Evolutionary conservation across 2,888 invertebrate species (phyloP).

Genomic region (Leptarthrus brevirostris): DNA sequence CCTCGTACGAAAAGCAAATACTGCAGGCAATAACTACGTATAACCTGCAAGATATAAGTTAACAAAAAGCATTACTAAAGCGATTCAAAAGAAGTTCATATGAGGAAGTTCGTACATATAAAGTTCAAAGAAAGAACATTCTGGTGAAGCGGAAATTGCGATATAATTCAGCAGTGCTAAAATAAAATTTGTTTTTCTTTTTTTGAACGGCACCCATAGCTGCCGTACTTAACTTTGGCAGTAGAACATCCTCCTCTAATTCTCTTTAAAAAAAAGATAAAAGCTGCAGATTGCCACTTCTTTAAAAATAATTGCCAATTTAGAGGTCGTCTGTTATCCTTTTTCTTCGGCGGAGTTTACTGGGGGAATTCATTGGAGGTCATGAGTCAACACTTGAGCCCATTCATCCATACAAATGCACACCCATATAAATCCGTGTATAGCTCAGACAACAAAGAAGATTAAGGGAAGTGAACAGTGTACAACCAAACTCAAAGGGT

Average conservation of each 20-base stretch:
- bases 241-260: background rate
- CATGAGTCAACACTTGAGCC: conserved; percentile 43
- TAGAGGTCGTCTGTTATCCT: conserved; percentile 44
- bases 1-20: no score
- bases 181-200: conserved; percentile 36
- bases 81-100: no score
- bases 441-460: conserved; percentile 1
- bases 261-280: conserved; percentile 10
- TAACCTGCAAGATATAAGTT: no score
- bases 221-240: conserved; percentile 3
- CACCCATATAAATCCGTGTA: background rate
- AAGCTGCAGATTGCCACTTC: conserved; percentile 45
- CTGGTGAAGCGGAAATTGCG: conserved; percentile 7
- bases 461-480: conserved; percentile 36
- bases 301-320: conserved; percentile 49
- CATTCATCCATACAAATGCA: conserved; percentile 30
- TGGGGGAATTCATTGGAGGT: conserved; percentile 26
- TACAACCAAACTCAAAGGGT: conserved; percentile 26
- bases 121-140: background rate
- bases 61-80: no score
- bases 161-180: conserved; percentile 29
- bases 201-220: conserved; percentile 3
- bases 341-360: conserved; percentile 14
- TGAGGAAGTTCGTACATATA: no score
- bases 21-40: no score